Percentiles rank a stretch among this genome's conserved stretches.
These are phyloP conservation scores for Remorina albescens DNA, from an alignment of 2,797 vertebrate genomes.

Conservation along the genomic window DNA sequence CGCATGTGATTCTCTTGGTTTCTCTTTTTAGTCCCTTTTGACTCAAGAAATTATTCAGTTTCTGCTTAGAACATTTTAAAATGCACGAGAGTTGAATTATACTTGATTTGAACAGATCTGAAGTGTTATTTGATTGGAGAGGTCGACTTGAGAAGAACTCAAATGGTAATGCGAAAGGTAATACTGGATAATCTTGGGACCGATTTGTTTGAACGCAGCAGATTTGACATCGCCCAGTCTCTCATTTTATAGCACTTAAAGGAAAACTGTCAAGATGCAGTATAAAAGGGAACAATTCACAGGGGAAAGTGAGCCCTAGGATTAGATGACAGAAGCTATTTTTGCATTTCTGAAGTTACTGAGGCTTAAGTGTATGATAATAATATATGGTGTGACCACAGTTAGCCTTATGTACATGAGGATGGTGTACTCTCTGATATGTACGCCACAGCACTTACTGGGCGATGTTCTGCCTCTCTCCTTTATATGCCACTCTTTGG, in stretches of 20 bases:
- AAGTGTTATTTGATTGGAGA: not conserved
- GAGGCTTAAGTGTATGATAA: conserved; percentile 19
- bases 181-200: conserved; percentile 11
- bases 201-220: conserved; percentile 16
- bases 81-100: not conserved
- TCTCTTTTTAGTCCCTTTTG: conserved; percentile 10
- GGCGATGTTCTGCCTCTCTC: conserved; percentile 57
- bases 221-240: not conserved
- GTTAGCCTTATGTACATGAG: conserved; percentile 45
- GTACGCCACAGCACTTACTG: conserved; percentile 64
- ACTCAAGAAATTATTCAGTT: not conserved
- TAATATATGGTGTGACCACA: conserved; percentile 57
- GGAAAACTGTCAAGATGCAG: conserved; percentile 67
- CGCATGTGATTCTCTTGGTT: conserved; percentile 19
- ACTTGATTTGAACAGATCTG: not conserved
- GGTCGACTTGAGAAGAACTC: not conserved
- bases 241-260: conserved; percentile 75
- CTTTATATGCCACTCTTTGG: conserved; percentile 79
- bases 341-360: conserved; percentile 30
- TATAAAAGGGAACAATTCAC: conserved; percentile 59
- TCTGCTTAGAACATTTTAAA: conserved; percentile 4
- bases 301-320: conserved; percentile 16
- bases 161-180: conserved; percentile 15
- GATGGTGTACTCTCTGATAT: conserved; percentile 46
- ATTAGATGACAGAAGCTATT: conserved; percentile 12